phyloP scores from a whole-genome alignment of 1,140 invertebrate genomes.

The Notospermus geniculatus region DNA sequence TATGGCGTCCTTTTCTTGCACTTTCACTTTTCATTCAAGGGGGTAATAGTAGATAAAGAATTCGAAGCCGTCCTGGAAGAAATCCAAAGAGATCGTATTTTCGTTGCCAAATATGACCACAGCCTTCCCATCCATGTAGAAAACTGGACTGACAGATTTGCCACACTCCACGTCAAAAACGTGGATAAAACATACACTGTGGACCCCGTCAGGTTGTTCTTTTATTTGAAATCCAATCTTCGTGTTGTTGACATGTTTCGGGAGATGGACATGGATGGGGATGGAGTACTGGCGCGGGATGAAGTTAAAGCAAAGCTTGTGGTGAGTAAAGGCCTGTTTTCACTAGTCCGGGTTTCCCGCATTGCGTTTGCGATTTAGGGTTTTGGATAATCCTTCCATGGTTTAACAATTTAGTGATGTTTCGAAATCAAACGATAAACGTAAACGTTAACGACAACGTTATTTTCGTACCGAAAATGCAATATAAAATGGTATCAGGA shows the following conservation, averaged over 20 bases:
- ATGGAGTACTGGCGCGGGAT: neutral
- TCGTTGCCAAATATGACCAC: conserved; percentile 10
- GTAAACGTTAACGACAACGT: no score
- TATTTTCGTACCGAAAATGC: no score
- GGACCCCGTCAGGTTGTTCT: neutral
- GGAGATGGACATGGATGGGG: neutral
- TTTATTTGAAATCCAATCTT: neutral
- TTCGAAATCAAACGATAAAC: no score
- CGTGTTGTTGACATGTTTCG: conserved; percentile 6
- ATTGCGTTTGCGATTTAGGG: no score
- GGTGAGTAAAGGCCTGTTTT: no score
- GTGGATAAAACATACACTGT: neutral
- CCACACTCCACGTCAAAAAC: neutral
- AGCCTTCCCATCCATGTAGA: neutral
- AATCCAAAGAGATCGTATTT: conserved; percentile 13
- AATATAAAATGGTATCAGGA: no score
- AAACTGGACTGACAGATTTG: neutral
- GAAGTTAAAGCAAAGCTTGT: neutral
- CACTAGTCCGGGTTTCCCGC: no score
- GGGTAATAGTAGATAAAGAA: conserved; percentile 34
- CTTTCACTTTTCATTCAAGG: conserved; percentile 17
- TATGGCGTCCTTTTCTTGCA: no score
- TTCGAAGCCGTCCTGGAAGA: conserved; percentile 23
- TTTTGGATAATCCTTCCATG: no score
- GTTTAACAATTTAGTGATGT: no score